Percentiles rank a stretch among this genome's conserved stretches.
These are phyloP conservation scores for Etheostoma cragini DNA, from an alignment of 2,113 vertebrate species.

Conservation along the genomic window DNA sequence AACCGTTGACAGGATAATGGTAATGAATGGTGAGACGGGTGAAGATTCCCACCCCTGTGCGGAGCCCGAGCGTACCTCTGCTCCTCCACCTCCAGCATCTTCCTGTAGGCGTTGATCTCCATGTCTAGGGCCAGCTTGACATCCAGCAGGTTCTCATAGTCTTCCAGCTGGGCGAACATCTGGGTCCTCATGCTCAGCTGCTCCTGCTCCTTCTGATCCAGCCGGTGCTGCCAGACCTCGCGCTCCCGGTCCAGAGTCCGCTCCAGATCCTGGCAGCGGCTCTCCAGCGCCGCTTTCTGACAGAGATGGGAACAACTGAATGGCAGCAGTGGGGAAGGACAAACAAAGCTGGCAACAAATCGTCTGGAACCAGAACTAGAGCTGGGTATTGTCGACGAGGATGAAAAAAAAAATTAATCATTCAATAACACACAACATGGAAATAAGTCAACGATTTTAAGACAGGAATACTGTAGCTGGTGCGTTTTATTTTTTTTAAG, in stretches of 20 bases:
- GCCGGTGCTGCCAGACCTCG: constrained; percentile 70
- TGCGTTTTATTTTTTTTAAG: too few relatives aligned
- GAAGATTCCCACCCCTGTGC: too few relatives aligned
- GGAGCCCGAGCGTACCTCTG: constrained; percentile 78
- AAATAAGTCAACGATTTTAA: too few relatives aligned
- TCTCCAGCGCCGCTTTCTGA: constrained; percentile 84
- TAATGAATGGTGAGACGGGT: too few relatives aligned
- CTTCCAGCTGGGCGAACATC: constrained; percentile 85
- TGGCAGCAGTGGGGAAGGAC: neutral
- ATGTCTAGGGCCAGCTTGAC: constrained; percentile 90
- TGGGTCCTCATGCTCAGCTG: constrained; percentile 74
- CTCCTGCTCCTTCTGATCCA: constrained; percentile 87
- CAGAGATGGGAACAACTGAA: neutral
- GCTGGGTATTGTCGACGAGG: too few relatives aligned
- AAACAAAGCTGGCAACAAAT: neutral
- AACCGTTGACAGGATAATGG: too few relatives aligned
- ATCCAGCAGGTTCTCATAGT: constrained; percentile 88
- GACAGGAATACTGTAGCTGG: too few relatives aligned
- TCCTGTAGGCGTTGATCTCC: constrained; percentile 90
- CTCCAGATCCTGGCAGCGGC: constrained; percentile 81
- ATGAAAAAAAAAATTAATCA: too few relatives aligned
- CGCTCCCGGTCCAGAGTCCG: constrained; percentile 81
- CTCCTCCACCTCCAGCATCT: constrained; percentile 92
- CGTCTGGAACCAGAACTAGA: too few relatives aligned
- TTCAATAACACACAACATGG: too few relatives aligned